These are phyloP conservation scores for Fulmarus glacialis DNA, from an alignment of 2,113 vertebrate genomes.

Conservation along the genomic window DNA sequence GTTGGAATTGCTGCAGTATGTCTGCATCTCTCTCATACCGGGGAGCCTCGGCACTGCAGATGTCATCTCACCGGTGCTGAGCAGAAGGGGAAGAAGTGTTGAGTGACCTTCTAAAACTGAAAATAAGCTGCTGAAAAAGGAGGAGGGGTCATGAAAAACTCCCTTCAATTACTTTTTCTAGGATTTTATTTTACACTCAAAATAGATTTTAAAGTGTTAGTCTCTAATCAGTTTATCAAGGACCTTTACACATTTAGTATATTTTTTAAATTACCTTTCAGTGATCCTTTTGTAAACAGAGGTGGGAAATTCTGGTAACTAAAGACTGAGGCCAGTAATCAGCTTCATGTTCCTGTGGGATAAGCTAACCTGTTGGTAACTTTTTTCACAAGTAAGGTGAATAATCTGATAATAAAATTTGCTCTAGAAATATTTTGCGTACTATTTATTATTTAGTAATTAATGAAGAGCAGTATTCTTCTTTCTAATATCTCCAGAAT, in stretches of 20 bases:
- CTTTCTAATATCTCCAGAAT: not conserved
- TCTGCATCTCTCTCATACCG: rapidly evolving
- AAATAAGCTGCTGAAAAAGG: not conserved
- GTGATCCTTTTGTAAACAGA: not conserved
- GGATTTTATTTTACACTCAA: not conserved
- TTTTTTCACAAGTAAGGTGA: not conserved
- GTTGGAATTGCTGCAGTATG: not conserved
- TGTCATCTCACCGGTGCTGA: too few relatives aligned
- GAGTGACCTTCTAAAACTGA: not conserved
- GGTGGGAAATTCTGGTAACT: not conserved
- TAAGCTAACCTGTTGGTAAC: not conserved
- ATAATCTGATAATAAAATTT: not conserved
- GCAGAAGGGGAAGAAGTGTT: not conserved
- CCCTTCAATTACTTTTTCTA: not conserved
- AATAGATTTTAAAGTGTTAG: not conserved
- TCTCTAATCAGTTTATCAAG: not conserved
- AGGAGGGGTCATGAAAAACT: not conserved
- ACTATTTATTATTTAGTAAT: not conserved
- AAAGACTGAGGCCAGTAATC: not conserved
- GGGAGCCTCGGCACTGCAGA: not conserved
- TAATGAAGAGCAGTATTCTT: not conserved
- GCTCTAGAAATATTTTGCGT: not conserved
- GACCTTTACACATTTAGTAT: too few relatives aligned
- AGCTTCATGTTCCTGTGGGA: rapidly evolving
- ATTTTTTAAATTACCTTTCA: not conserved